Conservation (phyloP, 2,888 invertebrate genomes). For the Protonemura montana region DNA sequence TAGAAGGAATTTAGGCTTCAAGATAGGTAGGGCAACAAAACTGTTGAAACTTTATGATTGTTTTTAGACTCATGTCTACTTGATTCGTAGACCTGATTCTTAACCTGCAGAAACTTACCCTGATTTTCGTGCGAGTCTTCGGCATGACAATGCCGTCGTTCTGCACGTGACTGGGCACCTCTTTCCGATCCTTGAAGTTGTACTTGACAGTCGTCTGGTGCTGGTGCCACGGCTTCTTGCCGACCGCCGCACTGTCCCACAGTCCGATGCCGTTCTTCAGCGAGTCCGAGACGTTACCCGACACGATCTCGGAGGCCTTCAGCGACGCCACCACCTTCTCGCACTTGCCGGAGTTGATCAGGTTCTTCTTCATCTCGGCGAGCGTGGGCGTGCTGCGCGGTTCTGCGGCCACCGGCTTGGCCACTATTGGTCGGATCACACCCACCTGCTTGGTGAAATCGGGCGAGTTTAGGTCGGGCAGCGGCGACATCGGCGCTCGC, state of each 20-base stretch:
- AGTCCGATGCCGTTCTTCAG: slow-evolving; percentile 55
- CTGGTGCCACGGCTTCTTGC: slow-evolving; percentile 63
- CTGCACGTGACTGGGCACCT: slow-evolving; percentile 90
- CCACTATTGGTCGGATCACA: slow-evolving; percentile 62
- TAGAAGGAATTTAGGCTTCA: too few relatives aligned
- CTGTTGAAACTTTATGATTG: too few relatives aligned
- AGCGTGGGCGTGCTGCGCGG: slow-evolving; percentile 60
- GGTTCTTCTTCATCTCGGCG: slow-evolving; percentile 73
- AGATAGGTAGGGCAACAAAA: too few relatives aligned
- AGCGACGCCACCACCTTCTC: slow-evolving; percentile 55
- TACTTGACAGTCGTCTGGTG: slow-evolving; percentile 79
- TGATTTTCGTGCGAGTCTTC: slow-evolving; percentile 9
- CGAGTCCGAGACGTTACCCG: slow-evolving; percentile 57
- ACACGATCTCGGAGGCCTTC: slow-evolving; percentile 47
- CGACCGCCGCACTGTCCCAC: slow-evolving; percentile 59
- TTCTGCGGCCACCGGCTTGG: slow-evolving; percentile 36
- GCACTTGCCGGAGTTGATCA: slow-evolving; percentile 71
- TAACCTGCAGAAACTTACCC: slow-evolving; percentile 14
- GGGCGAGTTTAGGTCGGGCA: slow-evolving; percentile 32
- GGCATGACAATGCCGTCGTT: slow-evolving; percentile 74
- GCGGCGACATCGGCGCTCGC: slow-evolving; percentile 22
- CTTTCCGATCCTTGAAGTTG: slow-evolving; percentile 84
- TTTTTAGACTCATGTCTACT: too few relatives aligned
- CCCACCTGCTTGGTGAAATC: slow-evolving; percentile 59
- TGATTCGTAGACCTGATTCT: too few relatives aligned